Evolutionary conservation across 2,888 invertebrate species (phyloP).

Genomic region (Drosophila siamana): DNA sequence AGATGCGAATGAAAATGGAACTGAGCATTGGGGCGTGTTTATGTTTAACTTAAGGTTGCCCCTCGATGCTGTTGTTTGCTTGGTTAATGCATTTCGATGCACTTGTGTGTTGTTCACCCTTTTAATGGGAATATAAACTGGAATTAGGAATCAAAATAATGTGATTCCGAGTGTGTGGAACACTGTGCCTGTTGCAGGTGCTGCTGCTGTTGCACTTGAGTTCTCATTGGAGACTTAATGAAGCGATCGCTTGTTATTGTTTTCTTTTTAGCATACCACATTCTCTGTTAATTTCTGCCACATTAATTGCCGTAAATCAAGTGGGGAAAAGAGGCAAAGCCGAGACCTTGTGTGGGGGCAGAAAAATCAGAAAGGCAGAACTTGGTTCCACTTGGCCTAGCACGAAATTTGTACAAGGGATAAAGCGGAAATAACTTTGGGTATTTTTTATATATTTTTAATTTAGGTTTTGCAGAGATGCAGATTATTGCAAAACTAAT

Average conservation of each 20-base stretch:
- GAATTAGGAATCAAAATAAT: conserved; percentile 46
- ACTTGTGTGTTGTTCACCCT: conserved; percentile 50
- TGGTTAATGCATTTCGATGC: conserved; percentile 55
- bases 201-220: conserved; percentile 47
- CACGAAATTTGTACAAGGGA: background rate
- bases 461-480: background rate
- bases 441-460: background rate
- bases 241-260: conserved; percentile 28
- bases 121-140: conserved; percentile 61
- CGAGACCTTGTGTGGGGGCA: conserved; percentile 2
- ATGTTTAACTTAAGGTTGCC: conserved; percentile 63
- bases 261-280: conserved; percentile 30
- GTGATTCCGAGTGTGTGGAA: conserved; percentile 10
- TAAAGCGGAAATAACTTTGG: background rate
- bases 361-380: conserved; percentile 3
- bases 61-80: conserved; percentile 33
- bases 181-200: conserved; percentile 23
- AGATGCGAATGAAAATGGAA: conserved; percentile 50
- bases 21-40: conserved; percentile 69
- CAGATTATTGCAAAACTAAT: background rate
- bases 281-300: conserved; percentile 42
- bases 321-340: conserved; percentile 4
- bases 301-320: conserved; percentile 32
- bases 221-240: conserved; percentile 49
- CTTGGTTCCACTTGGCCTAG: conserved; percentile 15